A percentile compares a stretch with the other conserved stretches of the same genome.
Conservation (phyloP, 1,140 invertebrate genomes). For the Lucilia sericata region DNA sequence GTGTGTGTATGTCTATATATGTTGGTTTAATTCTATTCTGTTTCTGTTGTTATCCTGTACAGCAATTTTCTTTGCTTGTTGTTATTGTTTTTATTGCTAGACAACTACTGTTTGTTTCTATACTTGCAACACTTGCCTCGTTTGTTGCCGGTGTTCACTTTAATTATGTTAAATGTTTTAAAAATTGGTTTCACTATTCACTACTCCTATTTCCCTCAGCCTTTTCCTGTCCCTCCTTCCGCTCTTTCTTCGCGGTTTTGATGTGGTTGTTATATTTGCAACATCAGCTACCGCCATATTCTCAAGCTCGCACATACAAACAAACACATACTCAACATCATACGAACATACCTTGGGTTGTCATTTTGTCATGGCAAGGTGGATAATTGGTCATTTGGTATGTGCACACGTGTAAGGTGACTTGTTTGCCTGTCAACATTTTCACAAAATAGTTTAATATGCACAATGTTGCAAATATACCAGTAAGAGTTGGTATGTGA, state of each 20-base stretch:
- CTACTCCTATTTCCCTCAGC: neutral
- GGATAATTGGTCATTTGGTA: slow-evolving; percentile 34
- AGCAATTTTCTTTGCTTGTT: slow-evolving; percentile 8
- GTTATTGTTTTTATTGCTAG: neutral
- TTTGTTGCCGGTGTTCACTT: slow-evolving; percentile 33
- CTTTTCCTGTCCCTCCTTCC: neutral
- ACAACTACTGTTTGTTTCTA: neutral
- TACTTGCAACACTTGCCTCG: slow-evolving; percentile 18
- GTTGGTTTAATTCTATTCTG: neutral
- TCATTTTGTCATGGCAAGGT: slow-evolving; percentile 36
- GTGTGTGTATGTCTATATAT: neutral
- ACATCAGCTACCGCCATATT: neutral
- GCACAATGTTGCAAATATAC: slow-evolving; percentile 25
- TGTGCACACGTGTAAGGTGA: slow-evolving; percentile 41
- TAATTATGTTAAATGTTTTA: slow-evolving; percentile 43
- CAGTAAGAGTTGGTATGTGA: neutral
- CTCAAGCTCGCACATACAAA: too few species aligned
- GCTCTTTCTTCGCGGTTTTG: neutral
- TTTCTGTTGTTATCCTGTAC: slow-evolving; percentile 1
- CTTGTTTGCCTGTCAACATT: slow-evolving; percentile 38
- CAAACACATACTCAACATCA: neutral
- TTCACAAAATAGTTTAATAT: slow-evolving; percentile 35
- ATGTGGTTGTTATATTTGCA: neutral
- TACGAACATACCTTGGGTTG: neutral
- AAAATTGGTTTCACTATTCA: slow-evolving; percentile 34